Percentiles rank a stretch among this genome's conserved stretches.
phyloP scores from a whole-genome alignment of 2,113 vertebrate genomes.

The Hirundichthys speculiger region DNA sequence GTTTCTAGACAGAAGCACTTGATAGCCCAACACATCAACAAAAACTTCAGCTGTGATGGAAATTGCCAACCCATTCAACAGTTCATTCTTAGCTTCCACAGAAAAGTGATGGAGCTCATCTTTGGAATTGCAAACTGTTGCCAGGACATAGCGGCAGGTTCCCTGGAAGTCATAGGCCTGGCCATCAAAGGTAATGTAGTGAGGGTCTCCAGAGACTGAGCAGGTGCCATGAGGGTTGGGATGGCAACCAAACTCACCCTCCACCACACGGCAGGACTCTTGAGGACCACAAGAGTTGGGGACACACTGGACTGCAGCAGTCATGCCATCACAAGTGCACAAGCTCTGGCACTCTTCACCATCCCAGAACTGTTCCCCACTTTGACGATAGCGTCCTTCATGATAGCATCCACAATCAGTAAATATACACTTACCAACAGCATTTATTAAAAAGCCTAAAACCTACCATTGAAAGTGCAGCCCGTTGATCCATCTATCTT shows the following conservation, averaged over 20 bases:
- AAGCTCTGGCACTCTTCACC: conserved; percentile 38
- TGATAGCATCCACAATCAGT: conserved; percentile 76
- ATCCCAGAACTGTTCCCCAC: conserved; percentile 65
- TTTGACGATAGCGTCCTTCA: conserved; percentile 54
- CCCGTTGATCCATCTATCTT: conserved; percentile 32
- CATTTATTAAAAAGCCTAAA: too few species aligned
- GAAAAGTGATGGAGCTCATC: conserved; percentile 45
- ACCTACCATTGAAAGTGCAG: conserved; percentile 49
- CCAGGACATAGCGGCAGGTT: conserved; percentile 69
- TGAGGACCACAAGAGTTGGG: conserved; percentile 26
- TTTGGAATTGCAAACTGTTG: conserved; percentile 32
- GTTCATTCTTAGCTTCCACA: conserved; percentile 70
- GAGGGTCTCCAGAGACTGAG: conserved; percentile 69
- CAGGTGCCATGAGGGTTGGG: conserved; percentile 53
- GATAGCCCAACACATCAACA: conserved; percentile 57
- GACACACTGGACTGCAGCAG: conserved; percentile 1
- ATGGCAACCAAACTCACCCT: conserved; percentile 66
- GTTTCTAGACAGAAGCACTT: conserved; percentile 47
- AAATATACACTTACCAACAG: too few species aligned
- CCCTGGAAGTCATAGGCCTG: conserved; percentile 67
- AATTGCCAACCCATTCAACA: conserved; percentile 10
- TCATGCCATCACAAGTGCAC: conserved; percentile 50
- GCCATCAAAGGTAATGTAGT: conserved; percentile 70
- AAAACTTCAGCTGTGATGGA: conserved; percentile 65
- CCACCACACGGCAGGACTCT: conserved; percentile 64